A percentile compares a stretch with the other conserved stretches of the same genome.
These are phyloP conservation scores for Myotis planiceps DNA, from an alignment of 2,797 vertebrate genomes.

Conservation along the genomic window DNA sequence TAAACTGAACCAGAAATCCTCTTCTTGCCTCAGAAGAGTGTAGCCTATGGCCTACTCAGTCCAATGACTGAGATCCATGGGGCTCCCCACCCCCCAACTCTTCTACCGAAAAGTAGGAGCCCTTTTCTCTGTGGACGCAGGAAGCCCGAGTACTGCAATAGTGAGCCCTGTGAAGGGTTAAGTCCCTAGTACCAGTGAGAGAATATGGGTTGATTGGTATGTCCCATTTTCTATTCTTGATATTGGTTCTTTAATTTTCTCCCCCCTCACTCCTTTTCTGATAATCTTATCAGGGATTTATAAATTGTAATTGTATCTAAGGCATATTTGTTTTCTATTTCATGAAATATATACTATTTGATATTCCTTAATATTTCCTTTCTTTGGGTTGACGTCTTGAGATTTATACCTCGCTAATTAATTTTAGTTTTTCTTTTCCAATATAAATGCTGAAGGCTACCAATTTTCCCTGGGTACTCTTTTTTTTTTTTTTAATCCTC, in stretches of 20 bases:
- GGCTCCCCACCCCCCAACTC: not conserved
- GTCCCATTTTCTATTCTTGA: not conserved
- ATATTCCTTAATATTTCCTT: not conserved
- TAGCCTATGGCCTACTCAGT: not conserved
- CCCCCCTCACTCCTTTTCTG: not conserved
- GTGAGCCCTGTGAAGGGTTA: not conserved
- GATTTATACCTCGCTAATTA: not conserved
- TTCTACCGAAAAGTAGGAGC: not conserved
- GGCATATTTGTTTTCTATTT: not conserved
- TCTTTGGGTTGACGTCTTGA: not conserved
- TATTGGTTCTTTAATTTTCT: not conserved
- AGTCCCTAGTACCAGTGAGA: not conserved
- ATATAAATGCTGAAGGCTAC: not conserved
- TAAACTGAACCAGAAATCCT: not conserved
- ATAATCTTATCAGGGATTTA: not conserved
- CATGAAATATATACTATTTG: not conserved
- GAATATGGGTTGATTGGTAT: not conserved
- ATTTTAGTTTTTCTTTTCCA: not conserved
- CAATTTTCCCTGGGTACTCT: not conserved
- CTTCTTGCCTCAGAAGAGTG: not conserved
- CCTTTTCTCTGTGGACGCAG: not conserved
- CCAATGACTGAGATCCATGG: not conserved
- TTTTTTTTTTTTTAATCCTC: not conserved
- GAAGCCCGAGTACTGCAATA: not conserved
- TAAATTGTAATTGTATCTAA: not conserved